phyloP scores from a whole-genome alignment of 2,888 invertebrate genomes.

The Scotopteryx bipunctaria region DNA sequence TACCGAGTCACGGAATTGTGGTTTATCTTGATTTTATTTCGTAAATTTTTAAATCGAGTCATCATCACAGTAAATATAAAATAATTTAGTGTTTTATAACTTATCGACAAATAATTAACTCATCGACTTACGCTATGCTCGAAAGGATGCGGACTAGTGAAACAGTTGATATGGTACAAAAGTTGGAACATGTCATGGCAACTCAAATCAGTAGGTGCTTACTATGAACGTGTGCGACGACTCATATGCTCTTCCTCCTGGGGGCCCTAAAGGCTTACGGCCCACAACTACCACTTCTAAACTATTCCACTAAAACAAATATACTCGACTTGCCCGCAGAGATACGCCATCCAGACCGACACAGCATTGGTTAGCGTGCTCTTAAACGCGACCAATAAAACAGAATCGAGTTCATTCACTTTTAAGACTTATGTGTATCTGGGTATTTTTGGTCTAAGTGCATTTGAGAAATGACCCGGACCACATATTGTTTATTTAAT shows the following conservation, averaged over 20 bases:
- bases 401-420: not conserved
- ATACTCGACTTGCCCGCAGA: constrained; percentile 41
- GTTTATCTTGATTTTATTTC: too few relatives aligned
- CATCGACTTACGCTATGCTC: too few relatives aligned
- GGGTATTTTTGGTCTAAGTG: not conserved
- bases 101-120: too few relatives aligned
- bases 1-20: too few relatives aligned
- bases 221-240: constrained; percentile 63
- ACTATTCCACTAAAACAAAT: constrained; percentile 47
- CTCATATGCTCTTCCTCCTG: constrained; percentile 58
- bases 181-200: too few relatives aligned
- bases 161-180: too few relatives aligned
- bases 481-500: too few relatives aligned
- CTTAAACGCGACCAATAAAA: not conserved
- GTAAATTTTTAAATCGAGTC: too few relatives aligned
- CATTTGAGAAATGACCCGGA: too few relatives aligned
- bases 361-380: constrained; percentile 4
- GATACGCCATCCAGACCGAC: constrained; percentile 12
- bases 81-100: too few relatives aligned
- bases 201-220: constrained; percentile 41
- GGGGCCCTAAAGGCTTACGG: constrained; percentile 61
- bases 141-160: too few relatives aligned
- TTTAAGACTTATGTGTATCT: not conserved
- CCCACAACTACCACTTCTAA: constrained; percentile 38
- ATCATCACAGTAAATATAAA: too few relatives aligned